A percentile compares a stretch with the other conserved stretches of the same genome.
phyloP scores from a whole-genome alignment of 2,888 invertebrate species.

The Deilephila porcellus region DNA sequence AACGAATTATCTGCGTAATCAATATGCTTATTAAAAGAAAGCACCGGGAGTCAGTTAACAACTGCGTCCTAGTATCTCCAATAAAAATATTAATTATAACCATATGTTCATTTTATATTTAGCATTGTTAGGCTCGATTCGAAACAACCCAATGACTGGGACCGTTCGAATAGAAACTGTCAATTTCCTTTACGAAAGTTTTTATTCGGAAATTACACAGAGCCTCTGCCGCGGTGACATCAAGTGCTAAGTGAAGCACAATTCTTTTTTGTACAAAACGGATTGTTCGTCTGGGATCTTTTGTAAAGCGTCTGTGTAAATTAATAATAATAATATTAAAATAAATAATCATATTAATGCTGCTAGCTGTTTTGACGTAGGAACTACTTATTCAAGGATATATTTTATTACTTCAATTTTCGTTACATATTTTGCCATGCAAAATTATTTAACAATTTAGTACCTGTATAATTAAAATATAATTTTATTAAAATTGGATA shows the following conservation, averaged over 20 bases:
- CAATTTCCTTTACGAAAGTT: slow-evolving; percentile 53
- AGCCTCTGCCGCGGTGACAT: slow-evolving; percentile 24
- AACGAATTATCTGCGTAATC: too few relatives aligned
- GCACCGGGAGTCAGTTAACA: too few relatives aligned
- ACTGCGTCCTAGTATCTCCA: not conserved
- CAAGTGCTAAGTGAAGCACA: slow-evolving; percentile 11
- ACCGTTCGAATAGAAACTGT: slow-evolving; percentile 52
- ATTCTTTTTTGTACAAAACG: not conserved
- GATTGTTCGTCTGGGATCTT: not conserved
- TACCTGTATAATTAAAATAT: too few relatives aligned
- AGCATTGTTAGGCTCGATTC: slow-evolving; percentile 31
- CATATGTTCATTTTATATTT: slow-evolving; percentile 32
- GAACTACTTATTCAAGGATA: too few relatives aligned
- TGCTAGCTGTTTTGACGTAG: too few relatives aligned
- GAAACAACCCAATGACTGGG: slow-evolving; percentile 52
- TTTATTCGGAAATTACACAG: slow-evolving; percentile 44
- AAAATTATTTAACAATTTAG: too few relatives aligned
- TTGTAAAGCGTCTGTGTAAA: not conserved
- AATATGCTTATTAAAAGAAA: too few relatives aligned
- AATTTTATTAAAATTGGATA: too few relatives aligned
- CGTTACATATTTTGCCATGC: too few relatives aligned
- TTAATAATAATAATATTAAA: too few relatives aligned
- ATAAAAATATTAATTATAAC: slow-evolving; percentile 35
- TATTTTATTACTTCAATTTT: too few relatives aligned
- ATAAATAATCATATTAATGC: too few relatives aligned